These are phyloP conservation scores for Dreissena rostriformis DNA, from an alignment of 1,140 invertebrate species.

Conservation along the genomic window DNA sequence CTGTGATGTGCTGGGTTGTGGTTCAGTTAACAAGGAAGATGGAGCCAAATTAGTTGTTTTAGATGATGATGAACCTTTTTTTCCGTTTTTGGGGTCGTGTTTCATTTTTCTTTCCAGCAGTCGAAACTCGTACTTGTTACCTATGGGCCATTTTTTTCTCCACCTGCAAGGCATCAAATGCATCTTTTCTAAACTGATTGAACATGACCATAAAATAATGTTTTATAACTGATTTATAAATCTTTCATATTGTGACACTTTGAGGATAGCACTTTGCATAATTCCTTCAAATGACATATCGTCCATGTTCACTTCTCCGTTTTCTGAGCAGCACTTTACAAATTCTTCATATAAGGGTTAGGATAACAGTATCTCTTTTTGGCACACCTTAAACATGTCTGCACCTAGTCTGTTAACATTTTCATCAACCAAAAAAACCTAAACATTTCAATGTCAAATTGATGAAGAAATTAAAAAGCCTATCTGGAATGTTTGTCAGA, in stretches of 20 bases:
- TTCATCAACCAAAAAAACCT: background rate
- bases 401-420: background rate
- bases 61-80: background rate
- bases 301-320: background rate
- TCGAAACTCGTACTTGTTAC: slow-evolving; percentile 28
- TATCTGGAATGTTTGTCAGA: slow-evolving; percentile 27
- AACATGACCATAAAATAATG: slow-evolving; percentile 29
- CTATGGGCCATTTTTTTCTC: slow-evolving; percentile 35
- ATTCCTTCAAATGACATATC: background rate
- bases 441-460: background rate
- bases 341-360: background rate
- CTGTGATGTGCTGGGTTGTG: background rate
- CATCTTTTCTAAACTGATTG: slow-evolving; percentile 33
- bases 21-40: background rate
- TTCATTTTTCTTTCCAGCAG: background rate
- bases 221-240: slow-evolving; percentile 15
- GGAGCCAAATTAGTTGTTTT: background rate
- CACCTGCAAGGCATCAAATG: slow-evolving; percentile 12
- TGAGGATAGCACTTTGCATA: background rate
- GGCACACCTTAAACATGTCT: background rate
- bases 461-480: slow-evolving; percentile 5
- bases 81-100: background rate
- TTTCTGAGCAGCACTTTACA: no score
- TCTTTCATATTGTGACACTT: slow-evolving; percentile 12
- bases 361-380: background rate